Evolutionary conservation across 2,888 invertebrate species (phyloP), one percentile per base, ranked within the genome.

Genomic region (Phoronis australis): DNA sequence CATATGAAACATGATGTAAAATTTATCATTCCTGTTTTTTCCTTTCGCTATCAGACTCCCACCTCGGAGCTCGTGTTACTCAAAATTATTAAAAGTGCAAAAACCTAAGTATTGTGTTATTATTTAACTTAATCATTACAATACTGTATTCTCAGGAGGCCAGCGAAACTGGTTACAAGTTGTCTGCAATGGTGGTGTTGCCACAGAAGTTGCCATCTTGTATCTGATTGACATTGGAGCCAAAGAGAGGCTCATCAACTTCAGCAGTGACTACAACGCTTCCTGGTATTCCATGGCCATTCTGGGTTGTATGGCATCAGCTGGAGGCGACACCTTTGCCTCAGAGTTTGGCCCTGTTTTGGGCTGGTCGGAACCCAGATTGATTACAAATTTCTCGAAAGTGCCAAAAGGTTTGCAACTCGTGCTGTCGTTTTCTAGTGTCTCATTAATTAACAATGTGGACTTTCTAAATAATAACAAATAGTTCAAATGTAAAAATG

Each of bases 121-220:
- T n/a, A n/a, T 35, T 35, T 12, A 35, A 35, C 35, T 20, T 44
- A 26, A n/a, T n/a, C n/a, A n/a, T n/a, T n/a, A n/a, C n/a, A n/a
- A n/a, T n/a, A n/a, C n/a, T n/a, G n/a, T 56, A 53, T 52, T 70
- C 77, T n/a, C 63, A 85, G 88, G 89, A 64, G 90, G 90, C 0
- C 87, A 88, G 73, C 82, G 92, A 54, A 89, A 87, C 72, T 92
- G 92, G 91, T 79, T 90, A 15, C 92, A 93, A 78, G 91, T 91
- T 4, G 73, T 93, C 0, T 91, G 91, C 71, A 93, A 92, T 79
- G 87, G 85, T 1, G 91, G 90, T n/a, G 87, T 90, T 83, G 89
- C 90, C 20, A 82, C 87, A 0, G 85, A 88, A 66, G 76, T 91
- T 43, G 86, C 86, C 0, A 66, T 90, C 31, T 76, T 91, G 22